Evolutionary conservation across 1,140 invertebrate species (phyloP), one percentile per base, ranked within the genome.

Genomic region (Stenopsyche tienmushanensis): DNA sequence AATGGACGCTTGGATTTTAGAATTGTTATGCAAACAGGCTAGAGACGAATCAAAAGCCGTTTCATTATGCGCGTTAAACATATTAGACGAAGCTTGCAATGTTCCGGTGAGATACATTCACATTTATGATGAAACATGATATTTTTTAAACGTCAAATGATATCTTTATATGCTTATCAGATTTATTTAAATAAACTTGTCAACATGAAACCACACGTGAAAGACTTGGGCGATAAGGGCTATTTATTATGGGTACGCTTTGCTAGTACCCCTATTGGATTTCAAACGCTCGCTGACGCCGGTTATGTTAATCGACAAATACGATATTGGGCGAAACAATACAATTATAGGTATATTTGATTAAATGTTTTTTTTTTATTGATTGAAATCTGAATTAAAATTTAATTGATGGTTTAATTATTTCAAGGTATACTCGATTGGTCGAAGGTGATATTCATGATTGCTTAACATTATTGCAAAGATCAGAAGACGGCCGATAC

Each of bases 41-140:
- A 85, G 87, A 60, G 95, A 98, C 73, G 82, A 84, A 50, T 90
- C 88, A 42, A 86, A 86, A 64, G 81, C 84, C 17, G 88, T 97
- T 3, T 87, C 89, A 0, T 80, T 90, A 29, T 84, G 88, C 10
- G 93, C 96, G 1, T 74, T 96, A 13, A 85, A 87, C 62, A 88
- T 90, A 47, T 80, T 98, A n/a, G 91, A 96, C 72, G 96, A 98
- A 83, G 92, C 94, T 18, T 94, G 91, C 74, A 91, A 94, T 78
- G 86, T 94, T 62, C 85, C 88, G 58, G 90, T 92, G 72, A 75
- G 76, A 75, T n/a, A n/a, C n/a, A 29, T 34, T 64, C 41, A 45
- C 24, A 50, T 41, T 55, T 20, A 26, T 23, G 18, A 10, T 8
- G 8, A 39, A n/a, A n/a, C n/a, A n/a, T n/a, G n/a, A n/a, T n/a